A percentile compares a stretch with the other conserved stretches of the same genome.
These are phyloP conservation scores for Apodemia zela DNA, from an alignment of 2,888 invertebrate species.

Conservation along the genomic window DNA sequence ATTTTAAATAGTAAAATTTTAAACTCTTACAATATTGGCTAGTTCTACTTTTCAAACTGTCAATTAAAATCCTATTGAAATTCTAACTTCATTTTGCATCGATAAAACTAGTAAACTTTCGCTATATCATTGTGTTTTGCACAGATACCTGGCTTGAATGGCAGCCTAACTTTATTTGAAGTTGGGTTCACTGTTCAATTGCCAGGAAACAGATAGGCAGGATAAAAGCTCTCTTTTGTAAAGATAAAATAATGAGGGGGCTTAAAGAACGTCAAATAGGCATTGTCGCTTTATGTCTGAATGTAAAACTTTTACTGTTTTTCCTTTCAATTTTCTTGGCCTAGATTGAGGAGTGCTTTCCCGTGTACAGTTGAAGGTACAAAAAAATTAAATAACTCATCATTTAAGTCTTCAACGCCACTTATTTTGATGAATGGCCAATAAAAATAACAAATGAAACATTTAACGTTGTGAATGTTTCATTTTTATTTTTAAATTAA, in stretches of 20 bases:
- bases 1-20: not conserved
- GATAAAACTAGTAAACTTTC: not conserved
- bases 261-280: constrained; percentile 14
- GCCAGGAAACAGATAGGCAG: constrained; percentile 13
- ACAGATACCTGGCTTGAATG: constrained; percentile 8
- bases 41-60: not conserved
- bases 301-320: constrained; percentile 15
- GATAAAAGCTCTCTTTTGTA: constrained; percentile 11
- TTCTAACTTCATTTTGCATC: not conserved
- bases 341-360: constrained; percentile 6
- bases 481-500: too few species aligned
- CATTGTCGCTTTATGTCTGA: constrained; percentile 14
- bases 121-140: not conserved
- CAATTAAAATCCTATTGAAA: constrained; percentile 6
- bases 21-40: not conserved
- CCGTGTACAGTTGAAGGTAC: constrained; percentile 1
- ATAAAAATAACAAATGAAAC: not conserved
- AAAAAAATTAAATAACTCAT: constrained; percentile 1
- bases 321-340: constrained; percentile 15
- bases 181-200: constrained; percentile 7
- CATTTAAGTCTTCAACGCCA: not conserved
- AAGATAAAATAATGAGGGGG: constrained; percentile 13
- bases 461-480: not conserved
- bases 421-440: not conserved
- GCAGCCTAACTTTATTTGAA: constrained; percentile 10